Evolutionary conservation across 2,797 vertebrate species (phyloP), one percentile per base, ranked within the genome.

Genomic region (Lophius americanus): DNA sequence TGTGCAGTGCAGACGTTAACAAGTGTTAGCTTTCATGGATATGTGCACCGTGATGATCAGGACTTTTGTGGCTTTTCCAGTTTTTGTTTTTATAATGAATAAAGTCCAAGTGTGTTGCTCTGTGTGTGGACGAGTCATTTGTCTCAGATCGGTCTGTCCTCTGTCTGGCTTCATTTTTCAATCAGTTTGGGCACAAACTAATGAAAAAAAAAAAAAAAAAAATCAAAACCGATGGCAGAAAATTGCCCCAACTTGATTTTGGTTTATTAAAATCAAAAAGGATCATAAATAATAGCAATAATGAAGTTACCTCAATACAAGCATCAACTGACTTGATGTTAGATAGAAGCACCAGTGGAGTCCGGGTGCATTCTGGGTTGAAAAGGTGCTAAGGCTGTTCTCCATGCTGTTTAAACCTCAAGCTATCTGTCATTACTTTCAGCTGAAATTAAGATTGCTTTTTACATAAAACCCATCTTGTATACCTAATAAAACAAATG

Each of bases 71-170:
- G 1, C 5, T 67, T 62, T 58, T 5, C 33, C 1, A 33, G 35
- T 2, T 39, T 70, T 48, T 44, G 8, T 55, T 50, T 75, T 65
- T 53, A 4, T 0, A n/a, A 10, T 63, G 1, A 84, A 86, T 85
- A 85, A 85, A 85, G n/a, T 35, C 36, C 54, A 38, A 64, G 48
- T 14, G 4, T 46, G 54, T 47, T 35, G 5, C 43, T 63, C 14
- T 54, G 33, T 44, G 13, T 0, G 0, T 51, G 51, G 7, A 36
- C 36, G 60, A 53, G 39, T 85, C 44, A 10, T 73, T 66, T 50
- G 6, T 47, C 6, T 2, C 10, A 5, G 47, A 4, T 3, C 33
- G 44, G 1, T 49, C n/a, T 65, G 41, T 33, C 6, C 23, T 23
- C 23, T 23, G 23, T 23, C 23, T 23, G 23, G 23, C 23, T 23